phyloP scores from a whole-genome alignment of 2,888 invertebrate genomes.

The Amblyjoppa fuscipennis region DNA sequence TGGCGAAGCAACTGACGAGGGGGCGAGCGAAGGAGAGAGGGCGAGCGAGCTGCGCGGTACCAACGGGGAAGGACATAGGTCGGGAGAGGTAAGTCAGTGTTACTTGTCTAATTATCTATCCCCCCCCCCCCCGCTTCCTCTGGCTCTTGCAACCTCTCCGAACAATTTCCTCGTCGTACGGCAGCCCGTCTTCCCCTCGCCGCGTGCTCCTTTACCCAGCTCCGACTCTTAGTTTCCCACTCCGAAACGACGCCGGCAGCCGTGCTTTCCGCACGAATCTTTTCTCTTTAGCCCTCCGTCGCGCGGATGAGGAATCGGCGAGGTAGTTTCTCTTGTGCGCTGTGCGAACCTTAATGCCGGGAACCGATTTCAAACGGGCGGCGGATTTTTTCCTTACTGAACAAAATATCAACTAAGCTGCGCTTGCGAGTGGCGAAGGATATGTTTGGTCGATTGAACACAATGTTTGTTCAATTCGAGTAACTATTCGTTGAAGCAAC shows the following conservation, averaged over 20 bases:
- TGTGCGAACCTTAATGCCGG: too few species aligned
- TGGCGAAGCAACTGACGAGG: conserved; percentile 45
- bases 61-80: conserved; percentile 38
- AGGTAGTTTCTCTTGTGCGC: neutral
- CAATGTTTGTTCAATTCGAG: too few species aligned
- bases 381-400: too few species aligned
- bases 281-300: conserved; percentile 24
- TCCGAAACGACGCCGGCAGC: neutral
- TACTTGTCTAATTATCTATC: conserved; percentile 83
- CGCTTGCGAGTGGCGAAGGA: too few species aligned
- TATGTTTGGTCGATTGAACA: too few species aligned
- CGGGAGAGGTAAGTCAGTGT: conserved; percentile 74
- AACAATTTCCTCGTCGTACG: conserved; percentile 70
- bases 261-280: neutral
- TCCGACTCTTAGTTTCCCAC: conserved; percentile 49
- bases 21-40: conserved; percentile 39
- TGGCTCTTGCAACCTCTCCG: conserved; percentile 54
- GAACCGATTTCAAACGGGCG: too few species aligned
- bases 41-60: neutral
- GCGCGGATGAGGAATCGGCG: conserved; percentile 37
- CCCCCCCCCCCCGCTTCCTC: conserved; percentile 44
- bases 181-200: conserved; percentile 54
- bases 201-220: conserved; percentile 14
- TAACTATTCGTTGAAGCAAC: too few species aligned
- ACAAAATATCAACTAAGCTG: too few species aligned